A percentile compares a stretch with the other conserved stretches of the same genome.
Conservation (phyloP, 2,797 vertebrate species). For the Pseudopleuronectes americanus region DNA sequence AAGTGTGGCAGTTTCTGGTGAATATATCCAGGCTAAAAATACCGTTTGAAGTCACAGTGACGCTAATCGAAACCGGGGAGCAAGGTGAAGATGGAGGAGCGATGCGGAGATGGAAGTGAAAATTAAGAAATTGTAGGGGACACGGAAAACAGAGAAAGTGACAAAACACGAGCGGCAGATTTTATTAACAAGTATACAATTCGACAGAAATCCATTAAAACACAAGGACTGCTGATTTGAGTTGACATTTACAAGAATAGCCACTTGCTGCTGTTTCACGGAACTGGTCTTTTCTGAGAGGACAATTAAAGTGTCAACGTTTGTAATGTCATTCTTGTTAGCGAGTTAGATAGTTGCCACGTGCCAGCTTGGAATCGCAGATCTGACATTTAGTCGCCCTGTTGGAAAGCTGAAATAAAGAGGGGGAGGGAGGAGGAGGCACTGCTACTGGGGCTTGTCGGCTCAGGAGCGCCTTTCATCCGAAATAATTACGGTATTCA, state of each 20-base stretch:
- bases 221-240: neutral
- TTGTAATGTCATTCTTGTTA: slow-evolving; percentile 50
- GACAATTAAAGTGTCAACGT: slow-evolving; percentile 35
- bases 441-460: neutral
- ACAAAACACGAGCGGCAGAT: neutral
- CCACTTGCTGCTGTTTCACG: neutral
- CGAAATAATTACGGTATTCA: slow-evolving; percentile 21
- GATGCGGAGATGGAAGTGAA: neutral
- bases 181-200: neutral
- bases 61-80: too few species aligned
- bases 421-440: slow-evolving; percentile 1
- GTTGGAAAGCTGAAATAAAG: slow-evolving; percentile 7
- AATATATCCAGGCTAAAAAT: neutral
- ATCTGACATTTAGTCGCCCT: slow-evolving; percentile 41
- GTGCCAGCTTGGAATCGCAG: slow-evolving; percentile 20
- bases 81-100: neutral
- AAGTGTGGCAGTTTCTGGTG: neutral
- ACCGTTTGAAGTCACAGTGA: neutral
- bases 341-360: slow-evolving; percentile 11
- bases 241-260: slow-evolving; percentile 37
- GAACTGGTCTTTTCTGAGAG: neutral
- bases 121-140: neutral
- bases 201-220: neutral
- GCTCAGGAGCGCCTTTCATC: neutral
- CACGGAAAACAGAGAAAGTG: neutral